phyloP scores from a whole-genome alignment of 2,888 invertebrate genomes.

The Hypomecis punctinalis region DNA sequence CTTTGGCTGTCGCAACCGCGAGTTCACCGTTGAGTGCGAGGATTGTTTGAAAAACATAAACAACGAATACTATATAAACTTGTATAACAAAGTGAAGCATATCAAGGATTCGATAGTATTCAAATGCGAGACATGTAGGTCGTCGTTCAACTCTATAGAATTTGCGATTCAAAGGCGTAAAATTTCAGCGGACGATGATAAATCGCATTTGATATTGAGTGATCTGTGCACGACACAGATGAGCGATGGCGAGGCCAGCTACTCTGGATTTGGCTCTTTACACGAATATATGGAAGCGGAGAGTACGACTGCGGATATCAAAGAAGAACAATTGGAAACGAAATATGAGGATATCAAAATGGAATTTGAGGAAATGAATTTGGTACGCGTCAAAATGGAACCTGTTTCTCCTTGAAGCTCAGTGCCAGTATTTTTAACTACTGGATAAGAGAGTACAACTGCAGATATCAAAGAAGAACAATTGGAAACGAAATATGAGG shows the following conservation, averaged over 20 bases:
- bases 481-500: constrained; percentile 27
- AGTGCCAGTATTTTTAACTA: neutral
- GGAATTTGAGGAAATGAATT: constrained; percentile 41
- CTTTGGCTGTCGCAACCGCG: constrained; percentile 54
- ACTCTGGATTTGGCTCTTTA: constrained; percentile 49
- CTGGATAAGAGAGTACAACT: constrained; percentile 68
- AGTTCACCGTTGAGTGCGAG: constrained; percentile 62
- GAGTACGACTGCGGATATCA: constrained; percentile 59
- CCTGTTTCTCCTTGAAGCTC: constrained; percentile 46
- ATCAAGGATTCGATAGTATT: constrained; percentile 59
- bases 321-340: constrained; percentile 43
- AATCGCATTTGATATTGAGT: constrained; percentile 66
- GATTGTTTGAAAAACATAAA: constrained; percentile 66
- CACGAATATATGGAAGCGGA: constrained; percentile 61
- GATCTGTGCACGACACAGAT: constrained; percentile 73
- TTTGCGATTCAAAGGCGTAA: constrained; percentile 65
- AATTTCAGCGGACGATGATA: constrained; percentile 45
- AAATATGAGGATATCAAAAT: constrained; percentile 48
- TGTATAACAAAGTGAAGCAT: constrained; percentile 60
- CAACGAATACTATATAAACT: constrained; percentile 53
- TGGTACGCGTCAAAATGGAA: constrained; percentile 53
- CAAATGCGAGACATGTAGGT: constrained; percentile 59
- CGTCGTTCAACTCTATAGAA: constrained; percentile 61
- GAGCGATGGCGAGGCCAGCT: constrained; percentile 63
- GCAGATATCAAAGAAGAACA: constrained; percentile 51